Evolutionary conservation across 2,888 invertebrate species (phyloP).

Genomic region (Drosophila conformis): DNA sequence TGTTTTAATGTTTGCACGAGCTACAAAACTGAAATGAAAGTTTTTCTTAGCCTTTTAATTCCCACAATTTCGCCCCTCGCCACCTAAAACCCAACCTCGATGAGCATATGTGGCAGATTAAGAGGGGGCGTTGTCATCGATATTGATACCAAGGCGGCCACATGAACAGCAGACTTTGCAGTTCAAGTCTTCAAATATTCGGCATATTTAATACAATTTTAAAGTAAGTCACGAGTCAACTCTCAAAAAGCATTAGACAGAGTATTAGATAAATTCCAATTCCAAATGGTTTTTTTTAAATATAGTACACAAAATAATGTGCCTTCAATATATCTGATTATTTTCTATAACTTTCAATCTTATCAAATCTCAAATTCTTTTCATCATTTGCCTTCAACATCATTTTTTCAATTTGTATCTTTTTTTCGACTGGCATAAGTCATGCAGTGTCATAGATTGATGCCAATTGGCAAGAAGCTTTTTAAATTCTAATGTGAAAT

Average conservation of each 20-base stretch:
- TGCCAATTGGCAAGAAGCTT: not conserved
- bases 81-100: not conserved
- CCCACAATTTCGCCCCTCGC: not conserved
- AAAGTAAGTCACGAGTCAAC: not conserved
- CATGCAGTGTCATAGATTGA: not conserved
- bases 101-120: conserved; percentile 1
- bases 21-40: conserved; percentile 48
- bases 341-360: not conserved
- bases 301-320: not conserved
- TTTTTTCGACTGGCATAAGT: not conserved
- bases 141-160: conserved; percentile 1
- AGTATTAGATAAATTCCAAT: not conserved
- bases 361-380: not conserved
- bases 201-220: not conserved
- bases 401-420: not conserved
- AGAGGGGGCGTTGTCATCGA: conserved; percentile 20
- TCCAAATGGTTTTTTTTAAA: rapidly evolving
- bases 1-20: conserved; percentile 62
- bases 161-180: not conserved
- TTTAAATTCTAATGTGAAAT: not conserved
- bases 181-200: not conserved
- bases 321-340: not conserved
- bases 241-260: not conserved
- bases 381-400: not conserved
- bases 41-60: conserved; percentile 46